Conservation (phyloP, 2,797 vertebrate species). For the Phaenicophaeus curvirostris region DNA sequence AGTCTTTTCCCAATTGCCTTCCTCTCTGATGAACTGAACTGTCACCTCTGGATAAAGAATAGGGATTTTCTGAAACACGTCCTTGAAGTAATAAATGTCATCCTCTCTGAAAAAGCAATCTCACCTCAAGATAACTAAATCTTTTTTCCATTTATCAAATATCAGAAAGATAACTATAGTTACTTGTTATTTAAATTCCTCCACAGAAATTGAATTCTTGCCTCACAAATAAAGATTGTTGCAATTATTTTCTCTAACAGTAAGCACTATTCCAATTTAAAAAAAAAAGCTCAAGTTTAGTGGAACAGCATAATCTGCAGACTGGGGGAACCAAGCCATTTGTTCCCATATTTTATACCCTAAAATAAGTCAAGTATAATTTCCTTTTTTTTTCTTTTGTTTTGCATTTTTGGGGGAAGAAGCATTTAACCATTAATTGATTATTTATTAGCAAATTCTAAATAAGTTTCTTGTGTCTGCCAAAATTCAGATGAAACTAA, state of each 20-base stretch:
- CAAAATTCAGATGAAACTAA: background rate
- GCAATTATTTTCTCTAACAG: slow-evolving; percentile 22
- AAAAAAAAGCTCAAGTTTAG: background rate
- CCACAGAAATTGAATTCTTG: slow-evolving; percentile 34
- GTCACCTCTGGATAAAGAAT: slow-evolving; percentile 41
- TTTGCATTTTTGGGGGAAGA: background rate
- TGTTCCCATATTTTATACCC: background rate
- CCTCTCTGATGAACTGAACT: slow-evolving; percentile 51
- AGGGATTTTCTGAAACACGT: slow-evolving; percentile 56
- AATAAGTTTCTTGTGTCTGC: background rate
- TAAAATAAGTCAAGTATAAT: background rate
- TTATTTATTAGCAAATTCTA: background rate
- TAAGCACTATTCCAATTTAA: background rate
- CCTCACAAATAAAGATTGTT: background rate
- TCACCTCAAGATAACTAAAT: slow-evolving; percentile 62
- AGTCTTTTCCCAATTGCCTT: slow-evolving; percentile 37
- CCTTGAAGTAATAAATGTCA: slow-evolving; percentile 65
- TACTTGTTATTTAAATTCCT: slow-evolving; percentile 53
- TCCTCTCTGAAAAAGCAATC: slow-evolving; percentile 62
- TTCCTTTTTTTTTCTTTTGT: background rate
- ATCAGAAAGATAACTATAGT: slow-evolving; percentile 37
- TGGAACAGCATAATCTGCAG: background rate
- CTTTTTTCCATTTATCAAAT: slow-evolving; percentile 67
- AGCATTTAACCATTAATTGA: background rate
- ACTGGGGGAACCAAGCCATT: background rate